Evolutionary conservation across 2,888 invertebrate species (phyloP), one percentile per base, ranked within the genome.

Genomic region (Caenorhabditis sinica): DNA sequence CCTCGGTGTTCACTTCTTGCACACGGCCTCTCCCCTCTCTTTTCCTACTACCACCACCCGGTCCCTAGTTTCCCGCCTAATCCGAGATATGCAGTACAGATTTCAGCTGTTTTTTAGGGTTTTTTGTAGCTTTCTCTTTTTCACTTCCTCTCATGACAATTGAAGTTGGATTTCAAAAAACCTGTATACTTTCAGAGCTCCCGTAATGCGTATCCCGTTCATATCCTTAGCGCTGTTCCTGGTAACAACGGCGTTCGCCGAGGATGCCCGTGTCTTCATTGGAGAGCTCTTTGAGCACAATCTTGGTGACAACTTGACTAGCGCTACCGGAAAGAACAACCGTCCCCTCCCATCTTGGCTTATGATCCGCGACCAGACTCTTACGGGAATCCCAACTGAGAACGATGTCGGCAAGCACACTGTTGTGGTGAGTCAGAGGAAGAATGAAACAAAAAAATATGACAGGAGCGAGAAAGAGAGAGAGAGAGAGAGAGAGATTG

Each of bases 391-490:
- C 53, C 91, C 88, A 65, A 88, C 91, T 5, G 90, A 91, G 49
- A 65, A 88, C 36, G 91, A 96, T 93, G 93, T 95, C 15, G 96
- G 96, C 69, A 94, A 95, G 66, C 94, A 95, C 92, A 95, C 95
- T 86, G 89, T 81, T 30, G 25, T 68, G 74, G 74, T 81, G 45
- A 81, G 74, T 74, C 49, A 49, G 17, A 36, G 33, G 60, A 58
- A 58, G 20, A 20, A 23, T 11, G n/a, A 20, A 40, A n/a, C 6
- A 9, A 28, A 25, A 25, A 25, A 25, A 51, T 23, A n/a, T n/a
- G n/a, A n/a, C n/a, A n/a, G n/a, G n/a, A n/a, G n/a, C n/a, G n/a
- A n/a, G 33, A 13, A 6, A 51, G 17, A 30, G 28, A 33, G 40
- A 71, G 61, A 69, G 6, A 51, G 56, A 28, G 45, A 30, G 25